Percentiles rank a stretch among this genome's conserved stretches.
Conservation (phyloP, 2,797 vertebrate species). For the Manis pentadactyla region DNA sequence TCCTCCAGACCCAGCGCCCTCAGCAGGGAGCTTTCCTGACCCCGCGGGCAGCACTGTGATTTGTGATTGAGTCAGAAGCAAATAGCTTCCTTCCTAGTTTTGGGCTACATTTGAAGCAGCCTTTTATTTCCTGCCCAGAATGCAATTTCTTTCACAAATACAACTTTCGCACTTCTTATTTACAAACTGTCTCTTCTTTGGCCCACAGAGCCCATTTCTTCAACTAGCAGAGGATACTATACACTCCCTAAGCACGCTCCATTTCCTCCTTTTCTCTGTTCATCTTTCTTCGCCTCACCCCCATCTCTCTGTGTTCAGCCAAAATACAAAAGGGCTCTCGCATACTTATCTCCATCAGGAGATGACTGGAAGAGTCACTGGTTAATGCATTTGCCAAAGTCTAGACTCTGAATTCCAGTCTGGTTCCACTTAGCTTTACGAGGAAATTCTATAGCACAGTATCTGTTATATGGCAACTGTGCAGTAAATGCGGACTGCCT, state of each 20-base stretch:
- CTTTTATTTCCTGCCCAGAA: background rate
- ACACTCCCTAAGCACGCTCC: rapidly evolving
- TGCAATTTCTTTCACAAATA: background rate
- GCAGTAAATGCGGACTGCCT: background rate
- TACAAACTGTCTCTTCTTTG: background rate
- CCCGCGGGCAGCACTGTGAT: background rate
- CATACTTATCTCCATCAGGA: background rate
- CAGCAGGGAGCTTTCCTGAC: background rate
- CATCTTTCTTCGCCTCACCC: background rate
- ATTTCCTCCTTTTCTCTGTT: background rate
- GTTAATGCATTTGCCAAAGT: background rate
- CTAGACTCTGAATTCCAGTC: background rate
- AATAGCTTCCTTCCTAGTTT: background rate
- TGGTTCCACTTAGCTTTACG: background rate
- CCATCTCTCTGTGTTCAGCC: background rate
- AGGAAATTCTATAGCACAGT: background rate
- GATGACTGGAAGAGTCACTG: background rate
- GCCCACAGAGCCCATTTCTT: background rate
- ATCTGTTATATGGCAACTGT: background rate
- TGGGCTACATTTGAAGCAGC: background rate
- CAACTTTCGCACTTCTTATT: background rate
- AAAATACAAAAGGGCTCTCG: background rate
- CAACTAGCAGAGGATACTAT: background rate
- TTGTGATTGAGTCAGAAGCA: background rate
- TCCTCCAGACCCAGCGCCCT: background rate